Evolutionary conservation across 2,113 vertebrate species (phyloP).

Genomic region (Onychorhynchus coronatus): DNA sequence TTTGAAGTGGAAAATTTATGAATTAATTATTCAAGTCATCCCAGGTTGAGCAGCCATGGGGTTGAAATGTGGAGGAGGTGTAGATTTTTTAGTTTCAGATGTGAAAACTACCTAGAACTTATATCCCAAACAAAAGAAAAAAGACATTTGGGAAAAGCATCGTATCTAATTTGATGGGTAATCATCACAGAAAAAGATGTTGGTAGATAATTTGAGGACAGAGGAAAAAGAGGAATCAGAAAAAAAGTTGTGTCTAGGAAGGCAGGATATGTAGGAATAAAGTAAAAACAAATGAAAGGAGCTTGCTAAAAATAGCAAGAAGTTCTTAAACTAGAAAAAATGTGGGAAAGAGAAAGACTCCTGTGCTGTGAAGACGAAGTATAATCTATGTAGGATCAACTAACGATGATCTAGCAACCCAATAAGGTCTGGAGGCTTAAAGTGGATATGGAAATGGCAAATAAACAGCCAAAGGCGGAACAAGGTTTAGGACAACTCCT

Average conservation of each 20-base stretch:
- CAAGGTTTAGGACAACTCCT: background rate
- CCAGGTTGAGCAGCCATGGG: background rate
- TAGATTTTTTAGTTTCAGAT: background rate
- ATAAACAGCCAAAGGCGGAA: fast-evolving
- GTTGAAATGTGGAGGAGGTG: background rate
- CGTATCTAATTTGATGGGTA: background rate
- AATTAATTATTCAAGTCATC: background rate
- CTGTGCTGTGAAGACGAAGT: background rate
- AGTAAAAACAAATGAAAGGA: background rate
- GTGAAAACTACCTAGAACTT: background rate
- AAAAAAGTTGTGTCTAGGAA: background rate
- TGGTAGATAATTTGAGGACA: background rate
- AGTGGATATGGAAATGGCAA: background rate
- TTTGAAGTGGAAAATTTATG: background rate
- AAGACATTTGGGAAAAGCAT: background rate
- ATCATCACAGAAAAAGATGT: background rate
- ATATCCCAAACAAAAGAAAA: background rate
- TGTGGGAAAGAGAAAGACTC: background rate
- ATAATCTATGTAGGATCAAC: background rate
- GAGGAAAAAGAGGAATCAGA: background rate
- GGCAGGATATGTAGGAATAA: background rate
- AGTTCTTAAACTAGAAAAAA: background rate
- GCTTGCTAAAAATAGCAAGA: background rate
- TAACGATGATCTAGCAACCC: background rate
- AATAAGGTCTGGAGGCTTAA: background rate